phyloP scores from a whole-genome alignment of 2,113 vertebrate species.

The Elgaria multicarinata region DNA sequence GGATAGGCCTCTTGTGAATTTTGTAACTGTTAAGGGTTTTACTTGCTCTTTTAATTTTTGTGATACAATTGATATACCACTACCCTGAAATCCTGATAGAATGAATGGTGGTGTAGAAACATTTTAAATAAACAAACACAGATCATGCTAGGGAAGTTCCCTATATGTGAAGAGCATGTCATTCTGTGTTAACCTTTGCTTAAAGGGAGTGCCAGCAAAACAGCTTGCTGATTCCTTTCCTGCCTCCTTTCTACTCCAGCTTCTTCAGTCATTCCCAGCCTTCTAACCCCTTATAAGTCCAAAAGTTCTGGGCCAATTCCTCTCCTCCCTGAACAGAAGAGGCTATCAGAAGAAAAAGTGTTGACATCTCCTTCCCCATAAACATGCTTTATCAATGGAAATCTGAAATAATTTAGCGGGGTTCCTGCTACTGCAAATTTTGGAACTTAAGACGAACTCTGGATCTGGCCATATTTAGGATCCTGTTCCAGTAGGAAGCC shows the following conservation, averaged over 20 bases:
- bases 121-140: background rate
- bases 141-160: background rate
- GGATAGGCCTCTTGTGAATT: background rate
- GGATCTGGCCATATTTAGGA: too few relatives aligned
- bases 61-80: background rate
- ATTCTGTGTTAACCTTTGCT: background rate
- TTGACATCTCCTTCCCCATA: background rate
- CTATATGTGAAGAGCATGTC: background rate
- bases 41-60: background rate
- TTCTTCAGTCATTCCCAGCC: background rate
- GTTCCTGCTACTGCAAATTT: background rate
- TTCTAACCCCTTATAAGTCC: background rate
- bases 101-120: background rate
- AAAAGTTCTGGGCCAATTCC: background rate
- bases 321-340: background rate
- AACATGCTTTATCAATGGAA: background rate
- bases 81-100: background rate
- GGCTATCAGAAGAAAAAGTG: background rate
- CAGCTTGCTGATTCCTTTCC: background rate
- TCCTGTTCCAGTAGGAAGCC: background rate
- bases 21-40: background rate
- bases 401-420: background rate
- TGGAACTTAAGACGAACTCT: background rate
- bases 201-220: background rate
- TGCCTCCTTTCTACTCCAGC: background rate